phyloP scores from a whole-genome alignment of 2,797 vertebrate species.

The Premnoplex brunnescens region DNA sequence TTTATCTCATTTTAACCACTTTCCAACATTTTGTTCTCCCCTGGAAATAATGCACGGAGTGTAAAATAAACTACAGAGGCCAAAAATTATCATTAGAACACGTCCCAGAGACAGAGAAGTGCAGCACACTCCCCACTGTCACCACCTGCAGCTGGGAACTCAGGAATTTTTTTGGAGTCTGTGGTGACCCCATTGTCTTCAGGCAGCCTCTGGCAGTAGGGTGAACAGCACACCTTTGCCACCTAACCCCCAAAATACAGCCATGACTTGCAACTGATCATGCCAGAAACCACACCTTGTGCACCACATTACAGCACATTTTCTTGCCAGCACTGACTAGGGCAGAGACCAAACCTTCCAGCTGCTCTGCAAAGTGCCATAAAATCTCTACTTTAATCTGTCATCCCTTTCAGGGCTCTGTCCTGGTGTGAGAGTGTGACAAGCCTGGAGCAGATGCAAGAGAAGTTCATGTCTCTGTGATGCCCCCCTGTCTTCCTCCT shows the following conservation, averaged over 20 bases:
- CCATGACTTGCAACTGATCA: background rate
- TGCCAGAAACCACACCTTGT: background rate
- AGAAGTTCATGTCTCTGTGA: background rate
- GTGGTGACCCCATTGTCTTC: background rate
- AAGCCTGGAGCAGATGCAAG: background rate
- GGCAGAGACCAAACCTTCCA: background rate
- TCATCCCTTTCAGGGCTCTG: background rate
- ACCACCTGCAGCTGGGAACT: background rate
- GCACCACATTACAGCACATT: background rate
- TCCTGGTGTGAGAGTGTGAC: background rate
- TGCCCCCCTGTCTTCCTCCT: background rate
- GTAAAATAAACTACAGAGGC: background rate
- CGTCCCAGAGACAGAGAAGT: background rate
- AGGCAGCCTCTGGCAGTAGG: background rate
- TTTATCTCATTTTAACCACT: background rate
- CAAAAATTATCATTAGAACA: background rate
- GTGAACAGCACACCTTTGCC: background rate
- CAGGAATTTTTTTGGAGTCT: rapidly evolving
- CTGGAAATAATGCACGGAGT: background rate
- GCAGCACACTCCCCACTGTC: background rate
- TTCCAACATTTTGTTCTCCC: background rate
- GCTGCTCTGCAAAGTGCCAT: background rate
- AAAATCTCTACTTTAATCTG: background rate
- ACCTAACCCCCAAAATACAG: background rate
- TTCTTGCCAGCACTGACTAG: rapidly evolving